Evolutionary conservation across 2,888 invertebrate genomes (phyloP).

Genomic region (Hesperia comma): DNA sequence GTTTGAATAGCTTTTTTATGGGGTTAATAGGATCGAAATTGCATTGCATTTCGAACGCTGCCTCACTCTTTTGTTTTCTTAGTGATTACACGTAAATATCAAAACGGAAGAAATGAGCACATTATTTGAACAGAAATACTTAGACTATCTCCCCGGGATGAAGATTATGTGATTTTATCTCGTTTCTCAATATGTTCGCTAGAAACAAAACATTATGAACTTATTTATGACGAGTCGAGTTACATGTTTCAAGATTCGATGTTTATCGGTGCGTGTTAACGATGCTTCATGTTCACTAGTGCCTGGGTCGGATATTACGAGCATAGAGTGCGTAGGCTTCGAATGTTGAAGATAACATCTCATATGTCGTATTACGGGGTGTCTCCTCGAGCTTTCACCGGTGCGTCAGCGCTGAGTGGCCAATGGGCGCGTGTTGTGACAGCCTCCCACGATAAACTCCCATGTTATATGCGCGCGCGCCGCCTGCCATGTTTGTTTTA

Average conservation of each 20-base stretch:
- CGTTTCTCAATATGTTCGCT: conserved; percentile 4
- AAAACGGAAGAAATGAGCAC: not conserved
- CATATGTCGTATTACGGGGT: conserved; percentile 66
- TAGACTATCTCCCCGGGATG: not conserved
- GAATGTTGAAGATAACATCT: conserved; percentile 70
- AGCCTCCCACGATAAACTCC: conserved; percentile 82
- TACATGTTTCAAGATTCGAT: conserved; percentile 44
- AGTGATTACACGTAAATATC: conserved; percentile 2
- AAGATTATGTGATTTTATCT: conserved; percentile 15
- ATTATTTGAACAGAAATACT: not conserved
- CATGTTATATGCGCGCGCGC: conserved; percentile 78
- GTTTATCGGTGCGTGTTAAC: conserved; percentile 57
- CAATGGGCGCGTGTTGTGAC: conserved; percentile 79
- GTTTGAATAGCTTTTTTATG: conserved; percentile 71
- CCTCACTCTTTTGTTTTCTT: conserved; percentile 43
- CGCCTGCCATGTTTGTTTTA: conserved; percentile 83
- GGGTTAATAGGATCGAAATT: conserved; percentile 64
- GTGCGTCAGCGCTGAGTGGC: conserved; percentile 65
- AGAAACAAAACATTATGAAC: conserved; percentile 26
- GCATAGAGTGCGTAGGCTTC: conserved; percentile 71
- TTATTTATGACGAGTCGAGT: conserved; percentile 33
- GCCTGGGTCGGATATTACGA: conserved; percentile 52
- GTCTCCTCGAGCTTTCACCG: conserved; percentile 77
- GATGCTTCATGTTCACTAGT: conserved; percentile 40
- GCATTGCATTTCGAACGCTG: conserved; percentile 55